Percentiles rank a stretch among this genome's conserved stretches.
Evolutionary conservation across 2,113 vertebrate species (phyloP).

Genomic region (Scytalopus superciliaris): DNA sequence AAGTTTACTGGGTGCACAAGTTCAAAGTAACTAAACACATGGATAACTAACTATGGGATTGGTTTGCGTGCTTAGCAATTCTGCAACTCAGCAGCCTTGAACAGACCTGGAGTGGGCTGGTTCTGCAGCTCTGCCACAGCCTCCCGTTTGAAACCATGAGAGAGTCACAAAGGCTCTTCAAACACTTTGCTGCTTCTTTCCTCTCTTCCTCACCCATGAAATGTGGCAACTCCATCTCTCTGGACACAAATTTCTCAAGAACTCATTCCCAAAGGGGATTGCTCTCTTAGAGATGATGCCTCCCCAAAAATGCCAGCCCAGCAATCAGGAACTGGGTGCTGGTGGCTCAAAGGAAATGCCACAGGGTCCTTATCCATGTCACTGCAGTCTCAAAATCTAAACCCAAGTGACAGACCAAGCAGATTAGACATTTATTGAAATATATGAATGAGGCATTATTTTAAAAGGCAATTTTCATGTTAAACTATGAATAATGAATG

Average conservation of each 20-base stretch:
- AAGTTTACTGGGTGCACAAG: neutral
- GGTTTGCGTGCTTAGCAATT: neutral
- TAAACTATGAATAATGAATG: slow-evolving; percentile 49
- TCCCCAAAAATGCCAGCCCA: neutral
- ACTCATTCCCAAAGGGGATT: neutral
- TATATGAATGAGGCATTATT: slow-evolving; percentile 33
- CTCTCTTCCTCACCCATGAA: neutral
- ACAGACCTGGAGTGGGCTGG: neutral
- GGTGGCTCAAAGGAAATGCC: neutral
- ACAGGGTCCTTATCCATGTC: neutral
- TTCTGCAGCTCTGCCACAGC: neutral
- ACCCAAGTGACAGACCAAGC: neutral
- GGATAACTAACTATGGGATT: neutral
- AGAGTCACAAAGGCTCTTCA: neutral
- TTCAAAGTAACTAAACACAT: neutral
- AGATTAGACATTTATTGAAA: slow-evolving; percentile 13
- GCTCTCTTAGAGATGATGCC: neutral
- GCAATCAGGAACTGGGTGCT: neutral
- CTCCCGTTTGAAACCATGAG: fast-evolving
- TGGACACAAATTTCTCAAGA: neutral
- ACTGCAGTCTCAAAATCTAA: neutral
- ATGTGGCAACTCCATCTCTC: neutral
- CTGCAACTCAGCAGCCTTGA: neutral
- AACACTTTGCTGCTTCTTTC: neutral
- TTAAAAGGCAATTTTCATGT: slow-evolving; percentile 40